These are phyloP conservation scores for Sebastes vulpes DNA, from an alignment of 2,797 vertebrate genomes.

Conservation along the genomic window DNA sequence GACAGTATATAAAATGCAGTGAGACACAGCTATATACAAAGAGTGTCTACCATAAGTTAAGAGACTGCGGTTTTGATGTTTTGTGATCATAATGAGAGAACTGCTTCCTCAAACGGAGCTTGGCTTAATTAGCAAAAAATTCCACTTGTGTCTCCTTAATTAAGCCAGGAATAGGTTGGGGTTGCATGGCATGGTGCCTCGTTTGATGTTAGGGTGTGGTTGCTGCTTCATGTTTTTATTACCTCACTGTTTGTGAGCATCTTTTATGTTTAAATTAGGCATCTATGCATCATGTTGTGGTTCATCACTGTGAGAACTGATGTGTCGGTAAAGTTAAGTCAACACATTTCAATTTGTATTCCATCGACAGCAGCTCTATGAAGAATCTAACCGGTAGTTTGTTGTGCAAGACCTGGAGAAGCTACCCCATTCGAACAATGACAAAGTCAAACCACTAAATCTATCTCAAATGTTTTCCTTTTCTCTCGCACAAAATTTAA, in stretches of 20 bases:
- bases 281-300: constrained; percentile 42
- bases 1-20: constrained; percentile 44
- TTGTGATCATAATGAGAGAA: constrained; percentile 52
- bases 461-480: constrained; percentile 42
- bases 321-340: not conserved
- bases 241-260: constrained; percentile 24
- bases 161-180: constrained; percentile 39
- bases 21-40: constrained; percentile 42
- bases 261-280: constrained; percentile 58
- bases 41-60: constrained; percentile 31
- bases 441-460: constrained; percentile 46
- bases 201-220: constrained; percentile 65
- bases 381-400: constrained; percentile 14
- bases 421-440: constrained; percentile 18
- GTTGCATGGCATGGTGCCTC: constrained; percentile 23
- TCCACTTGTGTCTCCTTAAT: constrained; percentile 49
- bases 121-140: constrained; percentile 44
- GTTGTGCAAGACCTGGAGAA: constrained; percentile 13
- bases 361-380: not conserved
- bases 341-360: not conserved
- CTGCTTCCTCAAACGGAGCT: constrained; percentile 42
- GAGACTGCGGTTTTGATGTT: constrained; percentile 54
- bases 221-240: constrained; percentile 41
- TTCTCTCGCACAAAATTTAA: constrained; percentile 41
- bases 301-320: constrained; percentile 19